Evolutionary conservation across 2,113 vertebrate species (phyloP).

Genomic region (Xyrauchen texanus): DNA sequence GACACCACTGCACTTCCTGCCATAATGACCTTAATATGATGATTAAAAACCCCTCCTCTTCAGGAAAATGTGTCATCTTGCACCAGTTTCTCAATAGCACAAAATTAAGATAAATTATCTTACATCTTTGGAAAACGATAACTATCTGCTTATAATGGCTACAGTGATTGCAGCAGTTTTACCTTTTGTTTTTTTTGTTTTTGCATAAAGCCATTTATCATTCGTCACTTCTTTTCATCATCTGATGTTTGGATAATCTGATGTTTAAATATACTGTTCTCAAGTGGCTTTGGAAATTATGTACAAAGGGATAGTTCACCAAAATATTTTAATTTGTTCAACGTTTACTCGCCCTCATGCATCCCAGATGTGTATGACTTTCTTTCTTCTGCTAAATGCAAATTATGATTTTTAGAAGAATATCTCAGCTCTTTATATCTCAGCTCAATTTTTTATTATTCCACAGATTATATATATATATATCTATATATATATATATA

Average conservation of each 20-base stretch:
- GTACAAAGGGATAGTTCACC: neutral
- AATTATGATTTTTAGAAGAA: no score
- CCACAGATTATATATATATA: no score
- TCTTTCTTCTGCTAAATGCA: no score
- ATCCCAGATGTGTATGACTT: no score
- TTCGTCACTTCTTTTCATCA: neutral
- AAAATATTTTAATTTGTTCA: no score
- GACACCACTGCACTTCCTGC: neutral
- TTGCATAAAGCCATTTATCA: conserved; percentile 1
- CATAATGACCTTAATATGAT: neutral
- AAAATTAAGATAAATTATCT: conserved; percentile 1
- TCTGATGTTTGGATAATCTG: neutral
- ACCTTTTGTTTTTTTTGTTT: neutral
- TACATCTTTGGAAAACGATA: neutral
- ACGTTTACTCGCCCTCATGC: no score
- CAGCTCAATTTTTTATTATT: no score
- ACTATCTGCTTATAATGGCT: neutral
- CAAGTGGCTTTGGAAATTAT: neutral
- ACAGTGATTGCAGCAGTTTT: neutral
- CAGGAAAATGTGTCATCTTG: neutral
- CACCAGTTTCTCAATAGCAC: neutral
- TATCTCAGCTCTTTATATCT: no score
- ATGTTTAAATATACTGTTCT: conserved; percentile 2
- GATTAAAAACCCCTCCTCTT: neutral
- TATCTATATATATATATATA: no score